Evolutionary conservation across 2,797 vertebrate species (phyloP), one percentile per base, ranked within the genome.

Genomic region (Holocentrus rufus): DNA sequence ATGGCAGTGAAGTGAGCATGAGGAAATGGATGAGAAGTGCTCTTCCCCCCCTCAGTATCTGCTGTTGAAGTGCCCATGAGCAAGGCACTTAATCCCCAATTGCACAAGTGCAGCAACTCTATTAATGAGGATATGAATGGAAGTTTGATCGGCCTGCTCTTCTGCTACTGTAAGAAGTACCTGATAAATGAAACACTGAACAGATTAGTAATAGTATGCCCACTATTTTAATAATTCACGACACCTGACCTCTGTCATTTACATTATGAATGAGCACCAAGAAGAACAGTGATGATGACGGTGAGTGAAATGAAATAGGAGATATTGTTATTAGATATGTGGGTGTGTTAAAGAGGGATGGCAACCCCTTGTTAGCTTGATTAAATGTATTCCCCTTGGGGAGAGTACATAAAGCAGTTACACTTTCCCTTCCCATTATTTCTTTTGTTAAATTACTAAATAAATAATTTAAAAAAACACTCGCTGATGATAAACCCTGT

Each of bases 61-160:
- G 10, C 77, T 54, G 72, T 71, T 22, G 57, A 62, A 46, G 71
- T 81, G 86, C 85, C 82, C 49, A 36, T 50, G 54, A 86, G 77
- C 85, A 85, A 87, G 85, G 84, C 81, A 86, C 88, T 82, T 83
- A 64, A 80, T 62, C 68, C 77, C 67, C 25, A 4, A 62, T 39
- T 53, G 58, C 71, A 70, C 66, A 59, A 25, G 64, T 61, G 76
- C 69, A 61, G 69, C 71, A 20, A 54, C 54, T 49, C 15, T 13
- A 20, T 3, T 42, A 31, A 0, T 17, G 65, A 63, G 14, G 31
- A 65, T 47, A 66, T 18, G 60, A 74, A 55, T 9, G 54, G 36
- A 15, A 36, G 52, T n/a, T 73, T 56, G 47, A 80, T 74, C 67
- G 46, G 74, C 60, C 66, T 65, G 70, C 56, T 58, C 55, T 20